phyloP scores from a whole-genome alignment of 2,888 invertebrate genomes.

The Coleophora flavipennella region DNA sequence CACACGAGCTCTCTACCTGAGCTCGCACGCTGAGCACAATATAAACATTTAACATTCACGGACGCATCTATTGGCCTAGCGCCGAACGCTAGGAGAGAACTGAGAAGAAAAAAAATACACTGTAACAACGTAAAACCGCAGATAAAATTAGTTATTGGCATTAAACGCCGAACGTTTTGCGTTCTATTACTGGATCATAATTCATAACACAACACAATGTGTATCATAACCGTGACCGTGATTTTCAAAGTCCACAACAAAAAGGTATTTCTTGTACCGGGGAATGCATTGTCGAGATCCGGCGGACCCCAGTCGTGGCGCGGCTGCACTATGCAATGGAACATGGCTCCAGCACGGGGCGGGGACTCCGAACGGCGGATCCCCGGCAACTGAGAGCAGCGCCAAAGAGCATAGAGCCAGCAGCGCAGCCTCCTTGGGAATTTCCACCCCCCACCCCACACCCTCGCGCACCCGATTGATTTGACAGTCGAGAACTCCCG shows the following conservation, averaged over 20 bases:
- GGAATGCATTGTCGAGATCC: constrained; percentile 81
- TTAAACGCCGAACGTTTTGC: constrained; percentile 24
- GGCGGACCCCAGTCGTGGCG: constrained; percentile 82
- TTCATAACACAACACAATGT: not conserved
- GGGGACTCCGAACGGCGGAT: constrained; percentile 19
- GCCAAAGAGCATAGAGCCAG: constrained; percentile 15
- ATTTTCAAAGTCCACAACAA: not conserved
- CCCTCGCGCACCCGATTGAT: constrained; percentile 11
- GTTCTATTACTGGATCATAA: constrained; percentile 28
- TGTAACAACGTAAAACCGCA: constrained; percentile 21
- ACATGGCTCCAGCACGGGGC: constrained; percentile 66
- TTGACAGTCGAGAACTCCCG: too few species aligned
- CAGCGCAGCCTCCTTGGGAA: constrained; percentile 30
- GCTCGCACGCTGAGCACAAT: constrained; percentile 11
- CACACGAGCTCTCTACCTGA: not conserved
- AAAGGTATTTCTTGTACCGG: constrained; percentile 69
- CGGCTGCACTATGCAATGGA: constrained; percentile 88
- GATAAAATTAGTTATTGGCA: constrained; percentile 41
- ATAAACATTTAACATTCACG: constrained; percentile 6
- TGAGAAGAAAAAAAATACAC: constrained; percentile 17
- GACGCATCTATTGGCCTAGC: not conserved
- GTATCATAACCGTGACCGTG: not conserved
- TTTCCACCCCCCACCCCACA: constrained; percentile 18
- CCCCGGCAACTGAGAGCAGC: constrained; percentile 24
- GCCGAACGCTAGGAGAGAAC: too few species aligned